Evolutionary conservation across 2,888 invertebrate species (phyloP), one percentile per base, ranked within the genome.

Genomic region (Parnassius apollo): DNA sequence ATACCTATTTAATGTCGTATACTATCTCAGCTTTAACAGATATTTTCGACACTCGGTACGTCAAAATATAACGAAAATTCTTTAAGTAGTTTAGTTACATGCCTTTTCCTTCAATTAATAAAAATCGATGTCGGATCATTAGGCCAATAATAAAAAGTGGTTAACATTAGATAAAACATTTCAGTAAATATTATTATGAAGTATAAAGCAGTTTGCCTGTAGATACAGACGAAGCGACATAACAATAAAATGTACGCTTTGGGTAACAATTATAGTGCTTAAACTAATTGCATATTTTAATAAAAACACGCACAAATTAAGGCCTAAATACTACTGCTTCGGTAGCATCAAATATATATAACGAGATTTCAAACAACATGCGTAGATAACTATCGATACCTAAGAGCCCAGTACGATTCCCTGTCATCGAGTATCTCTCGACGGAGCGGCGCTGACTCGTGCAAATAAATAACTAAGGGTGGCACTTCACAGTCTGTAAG

Each of bases 361-460:
- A 91, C 91, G 91, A 91, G 91, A 91, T 90, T 91, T 91, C 91
- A 88, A 88, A 88, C 88, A 88, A 87, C 88, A 88, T 88, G 81
- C 85, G 78, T 87, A 83, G 76, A 82, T 71, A 77, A 79, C 82
- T 84, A 87, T 78, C 73, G 80, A 80, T 75, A 86, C 71, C 76
- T 85, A 82, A 77, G 80, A 84, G 82, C 85, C 88, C 87, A 83
- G 83, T 82, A 84, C 75, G 77, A 72, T 78, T 87, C 87, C 55
- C 55, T 55, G 55, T 55, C 44, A 45, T 45, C 55, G 54, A 54
- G 54, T 9, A 13, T 54, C 44, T 44, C 54, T 46, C 53, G 54
- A 55, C 18, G 55, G 44, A 13, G 75, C 71, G 75, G 76, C 74
- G 77, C 76, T 76, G 73, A 80, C 77, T 76, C 76, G 75, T 77